Evolutionary conservation across 2,113 vertebrate genomes (phyloP).

Genomic region (Murina feae): DNA sequence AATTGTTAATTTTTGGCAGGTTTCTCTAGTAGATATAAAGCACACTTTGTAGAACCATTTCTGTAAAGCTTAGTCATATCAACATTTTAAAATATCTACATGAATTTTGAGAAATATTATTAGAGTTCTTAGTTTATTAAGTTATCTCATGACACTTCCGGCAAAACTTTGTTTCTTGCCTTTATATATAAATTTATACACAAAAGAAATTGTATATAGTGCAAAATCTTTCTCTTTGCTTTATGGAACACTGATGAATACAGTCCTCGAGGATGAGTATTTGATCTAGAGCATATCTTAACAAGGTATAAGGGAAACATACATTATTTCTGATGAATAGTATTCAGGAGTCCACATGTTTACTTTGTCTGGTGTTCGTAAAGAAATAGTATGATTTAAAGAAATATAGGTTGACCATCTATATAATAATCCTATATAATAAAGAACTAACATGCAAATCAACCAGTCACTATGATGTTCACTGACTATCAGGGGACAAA

Average conservation of each 20-base stretch:
- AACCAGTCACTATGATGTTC: no score
- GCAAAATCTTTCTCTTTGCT: background rate
- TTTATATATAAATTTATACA: background rate
- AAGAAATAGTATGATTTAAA: background rate
- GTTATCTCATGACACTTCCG: background rate
- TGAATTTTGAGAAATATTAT: background rate
- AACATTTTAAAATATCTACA: background rate
- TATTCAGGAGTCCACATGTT: background rate
- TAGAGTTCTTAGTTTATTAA: background rate
- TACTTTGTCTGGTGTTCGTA: background rate
- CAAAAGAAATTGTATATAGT: background rate
- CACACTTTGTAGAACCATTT: background rate
- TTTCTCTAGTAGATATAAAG: background rate
- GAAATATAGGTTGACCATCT: background rate
- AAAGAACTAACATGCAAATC: no score
- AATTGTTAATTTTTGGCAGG: background rate
- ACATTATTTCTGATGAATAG: background rate
- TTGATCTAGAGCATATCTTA: background rate
- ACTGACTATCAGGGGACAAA: no score
- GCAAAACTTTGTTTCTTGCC: background rate
- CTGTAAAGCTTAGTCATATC: background rate
- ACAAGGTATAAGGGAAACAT: background rate
- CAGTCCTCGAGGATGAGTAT: background rate
- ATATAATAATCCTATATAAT: background rate
- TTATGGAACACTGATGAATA: background rate